Percentiles rank a stretch among this genome's conserved stretches.
Evolutionary conservation across 2,113 vertebrate genomes (phyloP).

Genomic region (Corythornis cristatus): DNA sequence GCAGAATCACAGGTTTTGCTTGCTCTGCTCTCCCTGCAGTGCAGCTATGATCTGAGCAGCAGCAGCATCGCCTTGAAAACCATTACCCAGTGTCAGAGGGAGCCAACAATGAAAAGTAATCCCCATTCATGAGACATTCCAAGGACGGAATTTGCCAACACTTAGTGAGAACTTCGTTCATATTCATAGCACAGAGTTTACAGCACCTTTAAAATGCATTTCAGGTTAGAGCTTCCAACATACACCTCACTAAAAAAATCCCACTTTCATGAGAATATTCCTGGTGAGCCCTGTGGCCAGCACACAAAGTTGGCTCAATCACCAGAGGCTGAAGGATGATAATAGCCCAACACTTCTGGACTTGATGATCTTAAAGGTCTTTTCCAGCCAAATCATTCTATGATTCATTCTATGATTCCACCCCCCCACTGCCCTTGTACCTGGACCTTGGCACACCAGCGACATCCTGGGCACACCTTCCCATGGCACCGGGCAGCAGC

Average conservation of each 20-base stretch:
- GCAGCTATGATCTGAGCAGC: background rate
- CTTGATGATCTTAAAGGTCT: no score
- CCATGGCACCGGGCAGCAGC: accelerated
- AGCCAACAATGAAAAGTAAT: background rate
- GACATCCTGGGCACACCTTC: accelerated
- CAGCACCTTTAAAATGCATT: background rate
- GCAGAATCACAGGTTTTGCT: background rate
- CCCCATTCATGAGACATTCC: no score
- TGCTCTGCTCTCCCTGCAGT: background rate
- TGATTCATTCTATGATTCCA: no score
- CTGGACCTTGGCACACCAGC: background rate
- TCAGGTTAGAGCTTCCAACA: background rate
- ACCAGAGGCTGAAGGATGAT: accelerated
- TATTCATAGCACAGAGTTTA: background rate
- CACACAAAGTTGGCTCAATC: background rate
- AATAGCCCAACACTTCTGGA: no score
- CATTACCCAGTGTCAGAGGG: accelerated
- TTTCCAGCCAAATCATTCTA: no score
- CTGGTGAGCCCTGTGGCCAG: accelerated
- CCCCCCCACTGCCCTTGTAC: accelerated
- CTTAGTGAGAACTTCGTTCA: background rate
- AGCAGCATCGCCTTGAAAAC: background rate
- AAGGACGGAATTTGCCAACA: background rate
- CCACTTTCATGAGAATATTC: accelerated
- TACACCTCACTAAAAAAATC: background rate